Evolutionary conservation across 2,888 invertebrate species (phyloP).

Genomic region (Lasioglossum villosulum): DNA sequence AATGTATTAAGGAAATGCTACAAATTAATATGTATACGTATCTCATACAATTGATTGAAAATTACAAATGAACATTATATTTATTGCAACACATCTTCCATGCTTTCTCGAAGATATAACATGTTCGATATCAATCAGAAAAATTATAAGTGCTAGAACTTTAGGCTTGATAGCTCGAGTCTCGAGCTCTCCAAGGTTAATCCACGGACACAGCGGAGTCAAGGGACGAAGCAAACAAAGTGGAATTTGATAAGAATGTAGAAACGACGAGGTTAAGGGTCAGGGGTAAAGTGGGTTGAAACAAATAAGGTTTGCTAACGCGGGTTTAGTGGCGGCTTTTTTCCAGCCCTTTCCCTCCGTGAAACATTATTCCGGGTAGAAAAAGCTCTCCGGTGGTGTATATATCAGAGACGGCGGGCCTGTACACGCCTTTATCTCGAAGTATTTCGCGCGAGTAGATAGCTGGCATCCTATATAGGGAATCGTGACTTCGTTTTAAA

Average conservation of each 20-base stretch:
- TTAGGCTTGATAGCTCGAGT: background rate
- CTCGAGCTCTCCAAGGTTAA: background rate
- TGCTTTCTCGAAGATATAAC: background rate
- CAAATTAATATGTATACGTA: too few relatives aligned
- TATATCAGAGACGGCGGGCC: slow-evolving; percentile 51
- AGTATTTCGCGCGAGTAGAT: slow-evolving; percentile 63
- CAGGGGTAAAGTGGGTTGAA: slow-evolving; percentile 10
- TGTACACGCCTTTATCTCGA: slow-evolving; percentile 61
- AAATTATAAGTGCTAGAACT: background rate
- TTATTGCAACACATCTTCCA: background rate
- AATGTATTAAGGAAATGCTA: too few relatives aligned
- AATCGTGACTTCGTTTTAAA: slow-evolving; percentile 80
- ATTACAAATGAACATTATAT: background rate
- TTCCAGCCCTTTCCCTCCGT: slow-evolving; percentile 22
- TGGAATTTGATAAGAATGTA: slow-evolving; percentile 39
- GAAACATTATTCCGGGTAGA: slow-evolving; percentile 41
- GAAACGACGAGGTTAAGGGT: slow-evolving; percentile 2
- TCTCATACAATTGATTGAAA: too few relatives aligned
- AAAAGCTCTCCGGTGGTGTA: slow-evolving; percentile 46
- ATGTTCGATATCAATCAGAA: background rate
- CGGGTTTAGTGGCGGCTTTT: slow-evolving; percentile 39
- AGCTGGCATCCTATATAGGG: slow-evolving; percentile 61
- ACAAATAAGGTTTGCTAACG: slow-evolving; percentile 50
- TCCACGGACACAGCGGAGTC: slow-evolving; percentile 7
- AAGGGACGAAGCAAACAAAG: background rate